Evolutionary conservation across 2,888 invertebrate genomes (phyloP).

Genomic region (Epinotia bilunana): DNA sequence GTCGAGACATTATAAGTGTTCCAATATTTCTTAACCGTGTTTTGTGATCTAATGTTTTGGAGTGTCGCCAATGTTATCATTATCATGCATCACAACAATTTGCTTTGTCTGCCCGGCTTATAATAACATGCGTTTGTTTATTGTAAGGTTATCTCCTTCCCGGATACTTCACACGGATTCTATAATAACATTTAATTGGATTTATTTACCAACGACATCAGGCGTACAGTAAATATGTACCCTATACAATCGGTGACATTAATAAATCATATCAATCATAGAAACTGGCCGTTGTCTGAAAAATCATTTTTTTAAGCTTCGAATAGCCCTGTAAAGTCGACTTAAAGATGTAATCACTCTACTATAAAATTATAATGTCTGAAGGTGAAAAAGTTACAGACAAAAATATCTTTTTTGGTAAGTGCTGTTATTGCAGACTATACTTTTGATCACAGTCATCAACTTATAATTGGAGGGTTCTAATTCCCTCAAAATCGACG

Average conservation of each 20-base stretch:
- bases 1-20: not conserved
- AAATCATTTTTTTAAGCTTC: not conserved
- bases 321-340: too few relatives aligned
- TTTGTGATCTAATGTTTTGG: not conserved
- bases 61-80: not conserved
- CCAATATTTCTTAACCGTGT: not conserved
- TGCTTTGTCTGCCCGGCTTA: not conserved
- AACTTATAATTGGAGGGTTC: too few relatives aligned
- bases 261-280: not conserved
- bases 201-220: not conserved
- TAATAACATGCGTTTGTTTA: conserved; percentile 13
- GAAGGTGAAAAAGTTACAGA: too few relatives aligned
- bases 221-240: not conserved
- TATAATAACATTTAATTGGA: not conserved
- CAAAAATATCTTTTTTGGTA: too few relatives aligned
- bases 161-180: conserved; percentile 8
- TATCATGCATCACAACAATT: conserved; percentile 6
- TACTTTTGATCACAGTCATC: too few relatives aligned
- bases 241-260: not conserved
- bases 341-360: too few relatives aligned
- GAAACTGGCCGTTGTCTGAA: not conserved
- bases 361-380: too few relatives aligned
- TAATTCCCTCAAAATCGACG: too few relatives aligned
- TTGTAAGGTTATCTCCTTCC: conserved; percentile 20
- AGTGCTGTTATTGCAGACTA: too few relatives aligned